Base-by-base conservation (phyloP, 2,888 invertebrate species). In the Steinernema hermaphroditum region DNA sequence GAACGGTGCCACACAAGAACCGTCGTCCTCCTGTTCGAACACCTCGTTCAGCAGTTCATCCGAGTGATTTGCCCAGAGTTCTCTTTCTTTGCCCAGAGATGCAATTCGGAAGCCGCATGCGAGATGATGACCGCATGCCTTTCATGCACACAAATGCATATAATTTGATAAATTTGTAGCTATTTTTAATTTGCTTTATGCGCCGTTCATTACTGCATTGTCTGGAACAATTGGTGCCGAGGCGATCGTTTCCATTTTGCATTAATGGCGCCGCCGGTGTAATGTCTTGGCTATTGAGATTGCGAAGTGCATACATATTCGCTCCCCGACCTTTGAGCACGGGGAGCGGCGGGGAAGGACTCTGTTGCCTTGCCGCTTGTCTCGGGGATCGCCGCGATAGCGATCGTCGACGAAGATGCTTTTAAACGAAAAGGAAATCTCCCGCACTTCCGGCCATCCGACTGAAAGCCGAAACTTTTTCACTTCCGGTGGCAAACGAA, bases 101-200 rank as follows among this genome's bases (percentile, higher is more conserved):
- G 29, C 62, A 34, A 32, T 32, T 62, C 16, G 16, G 16, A 62
- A 16, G 62, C 14, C 16, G 62, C 34, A 27, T 34, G 62, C 32
- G 32, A 34, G 29, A 37, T n/a, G 62, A 62, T 29, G 62, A 62
- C 9, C 62, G 62, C 34, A 62, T 4, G 32, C 62, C 27, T 62
- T 14, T 29, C 50, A 19, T 24, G 22, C 50, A 50, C 50, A n/a
- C 62, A 32, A 29, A 32, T 32, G 54, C 54, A 54, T 54, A 27
- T 54, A 54, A 54, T 54, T 54, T 54, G 62, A 62, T 62, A 62
- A 62, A 62, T 62, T 34, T 62, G 62, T 62, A 62, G 62, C 27
- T 62, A 62, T 62, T 62, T 62, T 14, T 32, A 27, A 29, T 62
- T 27, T 34, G 32, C 27, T 22, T 37, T 12, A n/a, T n/a, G n/a